Conservation (phyloP, 2,113 vertebrate species). For the Panurus biarmicus region DNA sequence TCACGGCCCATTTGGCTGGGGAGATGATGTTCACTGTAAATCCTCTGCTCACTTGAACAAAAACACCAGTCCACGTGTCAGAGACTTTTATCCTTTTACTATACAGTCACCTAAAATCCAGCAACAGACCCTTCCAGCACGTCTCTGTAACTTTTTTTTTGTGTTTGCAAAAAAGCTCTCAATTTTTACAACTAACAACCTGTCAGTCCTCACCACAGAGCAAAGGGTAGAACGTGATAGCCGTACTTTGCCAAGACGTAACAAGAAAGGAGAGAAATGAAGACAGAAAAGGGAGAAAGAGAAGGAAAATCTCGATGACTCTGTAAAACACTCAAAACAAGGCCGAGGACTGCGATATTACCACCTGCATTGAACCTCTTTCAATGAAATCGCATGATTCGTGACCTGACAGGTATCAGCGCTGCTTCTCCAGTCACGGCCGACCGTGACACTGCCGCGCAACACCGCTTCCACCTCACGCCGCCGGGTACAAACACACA, state of each 20-base stretch:
- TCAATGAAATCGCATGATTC: not conserved
- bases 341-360: too few relatives aligned
- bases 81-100: not conserved
- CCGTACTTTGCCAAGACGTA: not conserved
- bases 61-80: not conserved
- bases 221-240: not conserved
- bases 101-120: not conserved
- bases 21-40: accelerated
- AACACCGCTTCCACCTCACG: accelerated
- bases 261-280: not conserved
- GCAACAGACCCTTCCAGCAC: not conserved
- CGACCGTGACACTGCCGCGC: accelerated
- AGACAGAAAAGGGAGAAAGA: not conserved
- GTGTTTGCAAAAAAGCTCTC: not conserved
- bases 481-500: accelerated
- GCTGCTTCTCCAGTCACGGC: not conserved
- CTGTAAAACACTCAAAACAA: not conserved
- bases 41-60: not conserved
- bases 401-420: not conserved
- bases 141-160: too few relatives aligned
- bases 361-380: not conserved
- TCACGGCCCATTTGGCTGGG: accelerated
- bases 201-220: not conserved
- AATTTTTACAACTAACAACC: not conserved
- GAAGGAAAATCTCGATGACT: not conserved